phyloP scores from a whole-genome alignment of 2,797 vertebrate species.

The Anniella stebbinsi region DNA sequence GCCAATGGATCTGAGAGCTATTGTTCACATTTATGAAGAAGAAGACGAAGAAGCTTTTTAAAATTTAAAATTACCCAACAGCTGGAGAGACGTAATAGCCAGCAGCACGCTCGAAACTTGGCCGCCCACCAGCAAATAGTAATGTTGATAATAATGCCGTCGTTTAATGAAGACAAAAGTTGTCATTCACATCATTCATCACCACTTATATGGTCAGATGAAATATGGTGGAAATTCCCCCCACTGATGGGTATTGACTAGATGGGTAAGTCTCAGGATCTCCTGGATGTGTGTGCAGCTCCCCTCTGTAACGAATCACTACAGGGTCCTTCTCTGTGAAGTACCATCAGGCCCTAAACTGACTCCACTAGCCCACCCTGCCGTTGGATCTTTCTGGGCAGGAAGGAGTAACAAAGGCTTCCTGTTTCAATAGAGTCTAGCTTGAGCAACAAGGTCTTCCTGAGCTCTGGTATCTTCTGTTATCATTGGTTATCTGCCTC shows the following conservation, averaged over 20 bases:
- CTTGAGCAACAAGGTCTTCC: no score
- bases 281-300: neutral
- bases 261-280: neutral
- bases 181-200: slow-evolving; percentile 35
- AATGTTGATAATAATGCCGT: slow-evolving; percentile 12
- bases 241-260: neutral
- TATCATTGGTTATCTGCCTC: neutral
- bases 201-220: slow-evolving; percentile 7
- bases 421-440: neutral
- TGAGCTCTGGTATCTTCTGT: neutral
- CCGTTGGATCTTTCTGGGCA: neutral
- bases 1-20: slow-evolving; percentile 79
- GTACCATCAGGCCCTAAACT: neutral
- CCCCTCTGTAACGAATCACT: neutral
- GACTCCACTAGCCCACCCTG: no score
- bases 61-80: slow-evolving; percentile 76
- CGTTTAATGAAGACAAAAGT: slow-evolving; percentile 34
- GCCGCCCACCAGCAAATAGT: slow-evolving; percentile 43
- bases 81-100: slow-evolving; percentile 46
- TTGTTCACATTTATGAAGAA: slow-evolving; percentile 77
- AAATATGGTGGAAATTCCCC: slow-evolving; percentile 10
- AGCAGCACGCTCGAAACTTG: slow-evolving; percentile 52
- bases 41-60: slow-evolving; percentile 74
- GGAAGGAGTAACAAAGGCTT: neutral
- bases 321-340: neutral